A percentile compares a stretch with the other conserved stretches of the same genome.
Conservation (phyloP, 2,888 invertebrate genomes). For the Glyphotaelius pellucidus region DNA sequence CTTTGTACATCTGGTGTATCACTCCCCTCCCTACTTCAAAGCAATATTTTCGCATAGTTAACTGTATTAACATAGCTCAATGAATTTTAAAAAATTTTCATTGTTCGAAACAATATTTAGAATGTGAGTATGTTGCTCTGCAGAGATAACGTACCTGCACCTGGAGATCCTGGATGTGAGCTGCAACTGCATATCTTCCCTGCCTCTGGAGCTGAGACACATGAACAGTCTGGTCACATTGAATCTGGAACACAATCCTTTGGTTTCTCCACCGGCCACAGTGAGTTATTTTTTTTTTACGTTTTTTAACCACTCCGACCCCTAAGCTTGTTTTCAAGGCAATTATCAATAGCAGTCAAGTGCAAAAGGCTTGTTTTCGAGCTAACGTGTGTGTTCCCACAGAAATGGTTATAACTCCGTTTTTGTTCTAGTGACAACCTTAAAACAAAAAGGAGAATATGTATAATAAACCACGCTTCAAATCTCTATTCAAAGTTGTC, state of each 20-base stretch:
- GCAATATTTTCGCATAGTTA: neutral
- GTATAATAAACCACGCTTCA: no score
- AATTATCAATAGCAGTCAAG: no score
- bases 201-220: conserved; percentile 92
- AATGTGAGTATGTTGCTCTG: conserved; percentile 64
- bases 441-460: no score
- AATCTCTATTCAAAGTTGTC: no score
- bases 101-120: neutral
- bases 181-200: conserved; percentile 91
- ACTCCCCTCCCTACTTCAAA: neutral
- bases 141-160: conserved; percentile 92
- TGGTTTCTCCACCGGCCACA: conserved; percentile 94
- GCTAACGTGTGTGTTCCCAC: no score
- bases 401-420: no score
- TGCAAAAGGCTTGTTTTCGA: no score
- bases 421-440: no score
- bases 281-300: conserved; percentile 78
- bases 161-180: conserved; percentile 92
- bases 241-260: conserved; percentile 91
- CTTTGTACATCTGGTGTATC: neutral
- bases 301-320: neutral
- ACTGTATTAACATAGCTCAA: neutral
- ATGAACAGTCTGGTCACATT: conserved; percentile 91
- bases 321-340: no score
- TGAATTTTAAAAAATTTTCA: neutral